Conservation (phyloP, 2,888 invertebrate genomes). For the Sminthurinus aureus region DNA sequence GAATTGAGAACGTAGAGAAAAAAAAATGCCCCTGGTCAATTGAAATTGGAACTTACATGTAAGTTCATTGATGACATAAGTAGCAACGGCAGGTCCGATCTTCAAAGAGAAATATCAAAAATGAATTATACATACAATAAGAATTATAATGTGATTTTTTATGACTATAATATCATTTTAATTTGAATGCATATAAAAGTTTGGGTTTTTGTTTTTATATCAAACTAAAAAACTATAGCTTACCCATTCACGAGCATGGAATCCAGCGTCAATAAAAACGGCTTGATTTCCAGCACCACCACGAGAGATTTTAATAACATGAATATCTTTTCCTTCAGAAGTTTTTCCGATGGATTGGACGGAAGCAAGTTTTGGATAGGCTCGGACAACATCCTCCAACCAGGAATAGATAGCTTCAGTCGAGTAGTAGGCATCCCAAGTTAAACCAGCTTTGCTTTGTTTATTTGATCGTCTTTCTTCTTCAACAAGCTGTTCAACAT, state of each 20-base stretch:
- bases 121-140: too few relatives aligned
- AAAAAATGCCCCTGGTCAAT: too few relatives aligned
- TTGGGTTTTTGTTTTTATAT: too few relatives aligned
- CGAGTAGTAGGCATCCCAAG: conserved; percentile 22
- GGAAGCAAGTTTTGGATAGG: conserved; percentile 54
- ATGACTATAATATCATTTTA: too few relatives aligned
- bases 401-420: conserved; percentile 54
- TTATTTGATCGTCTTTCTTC: not conserved
- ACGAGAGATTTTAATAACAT: conserved; percentile 52
- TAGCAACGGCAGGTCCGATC: conserved; percentile 79
- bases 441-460: conserved; percentile 7
- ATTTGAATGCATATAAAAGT: too few relatives aligned
- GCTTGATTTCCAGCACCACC: conserved; percentile 44
- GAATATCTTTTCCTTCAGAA: conserved; percentile 58
- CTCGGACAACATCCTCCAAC: conserved; percentile 52
- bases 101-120: conserved; percentile 61
- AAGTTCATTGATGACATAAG: conserved; percentile 71
- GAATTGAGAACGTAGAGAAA: too few relatives aligned
- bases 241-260: conserved; percentile 91
- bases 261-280: conserved; percentile 64
- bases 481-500: conserved; percentile 47
- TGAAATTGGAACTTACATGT: too few relatives aligned
- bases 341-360: conserved; percentile 59
- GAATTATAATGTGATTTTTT: too few relatives aligned
- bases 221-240: conserved; percentile 64